Base-by-base conservation (phyloP, 2,888 invertebrate genomes). In the Leucoma salicis region DNA sequence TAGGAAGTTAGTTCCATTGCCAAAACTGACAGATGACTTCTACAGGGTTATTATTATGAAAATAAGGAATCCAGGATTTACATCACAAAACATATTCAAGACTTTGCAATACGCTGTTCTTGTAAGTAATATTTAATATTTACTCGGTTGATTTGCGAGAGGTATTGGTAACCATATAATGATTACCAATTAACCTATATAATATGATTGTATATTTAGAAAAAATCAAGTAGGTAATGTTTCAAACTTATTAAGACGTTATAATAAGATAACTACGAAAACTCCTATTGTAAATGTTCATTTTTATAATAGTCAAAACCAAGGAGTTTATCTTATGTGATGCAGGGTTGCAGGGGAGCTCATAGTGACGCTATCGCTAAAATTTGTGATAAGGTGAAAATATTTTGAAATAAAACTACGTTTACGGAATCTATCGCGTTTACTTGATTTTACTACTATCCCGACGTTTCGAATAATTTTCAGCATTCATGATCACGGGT, bases 1-100 rank as follows among this genome's bases (percentile, higher is more conserved):
- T 53, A 68, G 70, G 0, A 44, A 31, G 11, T 0, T 57, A 3
- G 5, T 48, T 0, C 49, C 58, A 0, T 14, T 68, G 2, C 68
- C 71, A 2, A 42, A 48, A 38, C 10, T 52, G 21, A 68, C 66
- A 0, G 39, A 63, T 1, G 66, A 74, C 11, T 60, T 57, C 27
- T 52, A 53, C 31, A 63, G 70, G 53, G 42, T 62, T 0, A 0
- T 49, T 0, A 0, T 66, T 0, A 0, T 53, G 0, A 46, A 45
- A 47, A 0, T 56, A 0, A 44, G 35, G 18, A 34, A 41, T 16
- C 52, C 57, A 8, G 34, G 50, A 0, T 35, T 61, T 0, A 46
- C 41, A 0, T 3, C 42, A 2, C 25, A 31, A 1, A 13, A 16
- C 0, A 37, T 51, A 3, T 34, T 55, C 29, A 12, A 49, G 0